Percentiles rank a stretch among this genome's conserved stretches.
Evolutionary conservation across 2,113 vertebrate genomes (phyloP).

Genomic region (Chelonoidis abingdonii): DNA sequence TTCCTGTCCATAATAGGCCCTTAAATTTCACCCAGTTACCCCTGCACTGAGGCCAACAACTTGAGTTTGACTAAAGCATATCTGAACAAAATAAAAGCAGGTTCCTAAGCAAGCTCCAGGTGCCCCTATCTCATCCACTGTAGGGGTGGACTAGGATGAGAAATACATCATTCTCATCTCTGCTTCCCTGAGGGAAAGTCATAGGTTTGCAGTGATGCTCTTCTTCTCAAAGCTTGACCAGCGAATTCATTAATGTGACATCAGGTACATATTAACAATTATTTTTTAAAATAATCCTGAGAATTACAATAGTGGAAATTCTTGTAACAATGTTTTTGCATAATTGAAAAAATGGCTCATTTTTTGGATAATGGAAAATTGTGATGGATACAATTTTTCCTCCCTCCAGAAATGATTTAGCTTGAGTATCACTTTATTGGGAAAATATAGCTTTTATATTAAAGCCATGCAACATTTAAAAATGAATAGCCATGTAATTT

Average conservation of each 20-base stretch:
- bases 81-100: neutral
- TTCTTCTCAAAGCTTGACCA: neutral
- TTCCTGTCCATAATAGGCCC: neutral
- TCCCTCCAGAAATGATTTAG: neutral
- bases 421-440: neutral
- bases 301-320: neutral
- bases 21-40: neutral
- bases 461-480: neutral
- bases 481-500: neutral
- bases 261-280: neutral
- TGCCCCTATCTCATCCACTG: neutral
- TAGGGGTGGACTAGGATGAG: neutral
- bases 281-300: neutral
- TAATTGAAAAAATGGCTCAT: neutral
- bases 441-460: neutral
- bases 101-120: neutral
- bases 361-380: neutral
- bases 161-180: slow-evolving; percentile 35
- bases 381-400: neutral
- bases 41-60: neutral
- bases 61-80: neutral
- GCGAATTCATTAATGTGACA: neutral
- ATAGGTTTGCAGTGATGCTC: neutral
- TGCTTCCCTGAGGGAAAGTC: neutral
- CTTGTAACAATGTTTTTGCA: neutral